Evolutionary conservation across 2,113 vertebrate species (phyloP).

Genomic region (Connochaetes taurinus): DNA sequence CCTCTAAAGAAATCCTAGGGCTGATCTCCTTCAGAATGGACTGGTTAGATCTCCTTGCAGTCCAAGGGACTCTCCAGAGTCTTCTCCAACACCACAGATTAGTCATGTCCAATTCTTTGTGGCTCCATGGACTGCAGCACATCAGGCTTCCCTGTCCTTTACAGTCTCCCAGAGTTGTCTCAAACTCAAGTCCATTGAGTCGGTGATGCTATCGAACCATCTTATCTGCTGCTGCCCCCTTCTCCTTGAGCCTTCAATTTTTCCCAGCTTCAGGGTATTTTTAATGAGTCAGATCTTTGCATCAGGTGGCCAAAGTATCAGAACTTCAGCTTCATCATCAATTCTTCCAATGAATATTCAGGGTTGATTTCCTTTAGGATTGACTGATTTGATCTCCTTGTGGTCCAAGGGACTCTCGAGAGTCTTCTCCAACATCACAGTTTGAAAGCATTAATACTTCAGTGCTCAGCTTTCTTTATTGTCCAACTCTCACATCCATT

Average conservation of each 20-base stretch:
- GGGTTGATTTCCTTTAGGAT: background rate
- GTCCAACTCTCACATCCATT: background rate
- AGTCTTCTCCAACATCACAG: background rate
- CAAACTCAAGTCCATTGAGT: background rate
- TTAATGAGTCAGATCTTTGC: background rate
- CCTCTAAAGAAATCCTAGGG: too few species aligned
- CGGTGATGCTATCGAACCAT: accelerated
- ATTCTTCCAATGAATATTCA: background rate
- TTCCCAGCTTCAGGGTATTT: background rate
- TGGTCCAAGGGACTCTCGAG: background rate
- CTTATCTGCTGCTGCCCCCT: background rate
- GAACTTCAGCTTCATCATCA: background rate
- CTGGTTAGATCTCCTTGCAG: too few species aligned
- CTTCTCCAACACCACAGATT: background rate
- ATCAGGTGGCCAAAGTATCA: background rate
- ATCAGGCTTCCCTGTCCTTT: background rate
- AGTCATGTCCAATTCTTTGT: background rate
- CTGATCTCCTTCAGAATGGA: too few species aligned
- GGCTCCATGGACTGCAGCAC: background rate
- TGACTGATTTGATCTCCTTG: background rate
- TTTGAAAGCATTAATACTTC: background rate
- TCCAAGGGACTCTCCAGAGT: too few species aligned
- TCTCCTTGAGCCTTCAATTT: background rate
- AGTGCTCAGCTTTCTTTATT: background rate
- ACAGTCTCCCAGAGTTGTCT: background rate